These are phyloP conservation scores for Drosophila bocqueti DNA, from an alignment of 1,140 invertebrate species.

Conservation along the genomic window DNA sequence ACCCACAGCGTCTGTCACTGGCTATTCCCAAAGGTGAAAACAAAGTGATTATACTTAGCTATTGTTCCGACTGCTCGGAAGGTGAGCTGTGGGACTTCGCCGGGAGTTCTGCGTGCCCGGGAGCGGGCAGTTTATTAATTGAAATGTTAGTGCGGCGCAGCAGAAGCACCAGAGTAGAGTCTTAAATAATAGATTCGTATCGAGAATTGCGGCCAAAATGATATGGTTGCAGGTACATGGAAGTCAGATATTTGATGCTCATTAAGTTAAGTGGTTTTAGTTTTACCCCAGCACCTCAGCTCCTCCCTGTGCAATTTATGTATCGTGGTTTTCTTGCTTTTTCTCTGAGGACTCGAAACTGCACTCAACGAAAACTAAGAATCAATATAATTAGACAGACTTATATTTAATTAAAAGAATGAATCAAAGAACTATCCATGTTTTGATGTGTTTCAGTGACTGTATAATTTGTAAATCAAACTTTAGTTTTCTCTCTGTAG, in stretches of 20 bases:
- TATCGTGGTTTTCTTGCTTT: constrained; percentile 16
- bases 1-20: constrained; percentile 72
- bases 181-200: constrained; percentile 83
- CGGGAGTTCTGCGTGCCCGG: constrained; percentile 41
- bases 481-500: neutral
- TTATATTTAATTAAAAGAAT: neutral
- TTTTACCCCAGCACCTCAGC: constrained; percentile 44
- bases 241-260: constrained; percentile 78
- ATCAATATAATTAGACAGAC: too few relatives aligned
- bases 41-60: constrained; percentile 83
- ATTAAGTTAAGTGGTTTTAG: constrained; percentile 84
- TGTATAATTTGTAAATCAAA: neutral
- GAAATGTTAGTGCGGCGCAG: constrained; percentile 74
- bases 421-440: neutral
- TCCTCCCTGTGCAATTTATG: constrained; percentile 64
- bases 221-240: constrained; percentile 40
- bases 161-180: constrained; percentile 45
- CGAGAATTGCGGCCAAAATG: constrained; percentile 77
- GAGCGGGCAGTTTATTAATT: constrained; percentile 78
- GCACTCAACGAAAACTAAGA: neutral
- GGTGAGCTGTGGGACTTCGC: constrained; percentile 43
- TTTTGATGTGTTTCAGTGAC: neutral
- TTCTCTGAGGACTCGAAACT: neutral
- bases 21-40: constrained; percentile 81
- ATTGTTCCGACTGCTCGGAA: constrained; percentile 70